A percentile compares a stretch with the other conserved stretches of the same genome.
Evolutionary conservation across 2,113 vertebrate species (phyloP).

Genomic region (Pseudorasbora parva): DNA sequence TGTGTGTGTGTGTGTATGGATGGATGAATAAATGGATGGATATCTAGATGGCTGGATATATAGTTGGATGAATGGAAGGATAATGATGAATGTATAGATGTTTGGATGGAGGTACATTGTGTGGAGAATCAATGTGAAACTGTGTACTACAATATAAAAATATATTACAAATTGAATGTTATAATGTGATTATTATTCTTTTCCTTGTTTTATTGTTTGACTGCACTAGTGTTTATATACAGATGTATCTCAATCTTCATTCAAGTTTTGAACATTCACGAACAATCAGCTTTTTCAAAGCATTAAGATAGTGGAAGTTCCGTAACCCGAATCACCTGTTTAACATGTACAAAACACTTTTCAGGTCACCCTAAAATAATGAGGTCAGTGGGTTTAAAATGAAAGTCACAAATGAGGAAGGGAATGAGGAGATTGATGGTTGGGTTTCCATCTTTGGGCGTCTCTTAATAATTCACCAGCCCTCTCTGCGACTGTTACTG

Average conservation of each 20-base stretch:
- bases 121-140: too few species aligned
- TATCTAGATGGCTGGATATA: not conserved
- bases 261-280: not conserved
- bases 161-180: too few species aligned
- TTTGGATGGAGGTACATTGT: not conserved
- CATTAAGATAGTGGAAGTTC: not conserved
- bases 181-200: too few species aligned
- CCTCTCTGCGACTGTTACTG: constrained; percentile 17
- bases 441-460: constrained; percentile 45
- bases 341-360: not conserved
- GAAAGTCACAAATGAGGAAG: constrained; percentile 23
- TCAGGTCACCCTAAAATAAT: not conserved
- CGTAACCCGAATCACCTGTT: not conserved
- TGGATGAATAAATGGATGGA: not conserved
- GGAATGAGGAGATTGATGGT: not conserved
- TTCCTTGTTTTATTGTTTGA: too few species aligned
- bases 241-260: not conserved
- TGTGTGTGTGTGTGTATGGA: too few species aligned
- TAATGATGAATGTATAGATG: not conserved
- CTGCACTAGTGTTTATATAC: not conserved
- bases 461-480: constrained; percentile 56
- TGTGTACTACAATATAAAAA: too few species aligned
- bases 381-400: constrained; percentile 42
- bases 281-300: not conserved
- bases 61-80: not conserved